phyloP scores from a whole-genome alignment of 30 jellyfish, hydroid and myxozoan genomes.

The Aurelia aurita region DNA sequence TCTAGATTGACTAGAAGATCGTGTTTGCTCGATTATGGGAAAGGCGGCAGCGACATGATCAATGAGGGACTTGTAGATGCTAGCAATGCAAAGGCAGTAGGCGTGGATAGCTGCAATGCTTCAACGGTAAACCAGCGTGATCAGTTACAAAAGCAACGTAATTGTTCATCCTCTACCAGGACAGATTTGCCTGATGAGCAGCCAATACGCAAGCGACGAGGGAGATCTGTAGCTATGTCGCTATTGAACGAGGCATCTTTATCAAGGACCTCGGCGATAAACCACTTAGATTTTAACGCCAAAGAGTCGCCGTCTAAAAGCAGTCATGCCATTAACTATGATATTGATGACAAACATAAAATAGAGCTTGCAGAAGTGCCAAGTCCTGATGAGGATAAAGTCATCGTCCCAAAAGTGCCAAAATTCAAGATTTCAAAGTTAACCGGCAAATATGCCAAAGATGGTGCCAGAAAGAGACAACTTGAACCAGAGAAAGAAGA shows the following conservation, averaged over 20 bases:
- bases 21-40: slow-evolving; percentile 19
- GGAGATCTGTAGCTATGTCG: neutral
- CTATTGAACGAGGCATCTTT: neutral
- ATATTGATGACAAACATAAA: neutral
- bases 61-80: neutral
- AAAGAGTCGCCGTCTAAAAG: neutral
- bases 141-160: neutral
- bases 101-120: neutral
- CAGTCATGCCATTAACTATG: neutral
- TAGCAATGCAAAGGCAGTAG: neutral
- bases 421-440: neutral
- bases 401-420: neutral
- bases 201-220: neutral
- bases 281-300: neutral
- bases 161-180: neutral
- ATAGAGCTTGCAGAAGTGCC: neutral
- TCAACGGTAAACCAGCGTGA: neutral
- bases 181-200: neutral
- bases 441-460: neutral
- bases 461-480: slow-evolving; percentile 26
- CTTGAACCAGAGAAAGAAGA: slow-evolving; percentile 22
- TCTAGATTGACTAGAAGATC: slow-evolving; percentile 57
- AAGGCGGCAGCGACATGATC: neutral
- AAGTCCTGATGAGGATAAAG: neutral
- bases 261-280: neutral